Conservation (phyloP, 2,113 vertebrate genomes). For the Entomyzon cyanotis region DNA sequence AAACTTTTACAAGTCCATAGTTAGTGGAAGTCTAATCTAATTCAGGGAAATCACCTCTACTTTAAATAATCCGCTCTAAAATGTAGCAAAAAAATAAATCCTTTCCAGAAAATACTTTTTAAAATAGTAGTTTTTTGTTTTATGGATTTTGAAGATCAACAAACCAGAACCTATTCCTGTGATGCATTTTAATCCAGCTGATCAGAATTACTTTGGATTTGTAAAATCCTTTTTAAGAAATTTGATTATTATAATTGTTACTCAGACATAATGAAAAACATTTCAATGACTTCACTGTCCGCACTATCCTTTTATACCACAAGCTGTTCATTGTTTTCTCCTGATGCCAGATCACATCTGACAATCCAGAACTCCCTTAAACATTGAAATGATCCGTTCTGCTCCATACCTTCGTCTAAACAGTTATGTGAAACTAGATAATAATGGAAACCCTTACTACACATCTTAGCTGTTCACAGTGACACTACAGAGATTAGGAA, state of each 20-base stretch:
- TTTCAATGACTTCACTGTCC: not conserved
- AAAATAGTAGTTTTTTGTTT: not conserved
- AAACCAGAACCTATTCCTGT: not conserved
- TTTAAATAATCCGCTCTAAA: not conserved
- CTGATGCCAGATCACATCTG: not conserved
- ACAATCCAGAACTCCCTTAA: not conserved
- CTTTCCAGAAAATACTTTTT: not conserved
- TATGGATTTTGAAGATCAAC: not conserved
- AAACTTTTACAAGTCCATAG: not conserved
- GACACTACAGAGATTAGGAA: not conserved
- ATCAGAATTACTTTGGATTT: constrained; percentile 1
- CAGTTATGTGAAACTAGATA: not conserved
- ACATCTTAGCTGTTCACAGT: not conserved
- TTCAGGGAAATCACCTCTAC: not conserved
- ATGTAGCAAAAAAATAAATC: not conserved
- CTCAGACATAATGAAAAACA: not conserved
- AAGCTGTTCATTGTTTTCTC: not conserved
- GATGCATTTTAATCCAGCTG: not conserved
- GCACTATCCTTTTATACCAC: not conserved
- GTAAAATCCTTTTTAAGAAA: constrained; percentile 25
- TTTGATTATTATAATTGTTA: not conserved
- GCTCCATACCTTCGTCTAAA: not conserved
- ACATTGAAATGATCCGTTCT: rapidly evolving
- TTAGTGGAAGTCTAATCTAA: not conserved
- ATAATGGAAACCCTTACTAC: not conserved